These are phyloP conservation scores for Fringilla coelebs DNA, from an alignment of 2,797 vertebrate genomes.

Conservation along the genomic window DNA sequence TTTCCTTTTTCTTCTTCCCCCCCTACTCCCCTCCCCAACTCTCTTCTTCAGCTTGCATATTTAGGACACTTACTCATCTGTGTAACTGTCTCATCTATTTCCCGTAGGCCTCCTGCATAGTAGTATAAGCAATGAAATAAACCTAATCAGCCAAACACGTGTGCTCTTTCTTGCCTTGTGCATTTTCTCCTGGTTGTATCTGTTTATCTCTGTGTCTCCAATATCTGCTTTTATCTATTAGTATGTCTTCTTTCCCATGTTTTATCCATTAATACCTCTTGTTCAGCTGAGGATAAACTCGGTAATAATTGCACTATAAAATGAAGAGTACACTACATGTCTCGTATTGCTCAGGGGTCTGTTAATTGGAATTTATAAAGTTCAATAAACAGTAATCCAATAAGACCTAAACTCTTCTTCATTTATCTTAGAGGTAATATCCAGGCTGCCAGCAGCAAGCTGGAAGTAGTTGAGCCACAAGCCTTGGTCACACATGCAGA, in stretches of 20 bases:
- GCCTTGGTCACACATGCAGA: background rate
- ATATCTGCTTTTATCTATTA: constrained; percentile 73
- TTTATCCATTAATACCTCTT: constrained; percentile 78
- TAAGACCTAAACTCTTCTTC: constrained; percentile 82
- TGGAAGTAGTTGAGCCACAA: constrained; percentile 41
- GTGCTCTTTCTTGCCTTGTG: background rate
- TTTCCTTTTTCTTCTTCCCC: background rate
- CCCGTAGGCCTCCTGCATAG: background rate
- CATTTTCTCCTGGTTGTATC: constrained; percentile 32
- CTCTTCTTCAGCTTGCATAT: background rate
- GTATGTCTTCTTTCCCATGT: constrained; percentile 64
- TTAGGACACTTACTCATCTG: constrained; percentile 16
- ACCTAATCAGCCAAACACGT: background rate
- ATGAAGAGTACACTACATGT: constrained; percentile 73
- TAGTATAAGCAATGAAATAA: constrained; percentile 9
- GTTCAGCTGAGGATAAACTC: constrained; percentile 79
- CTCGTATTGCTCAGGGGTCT: constrained; percentile 80
- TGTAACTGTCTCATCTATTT: background rate
- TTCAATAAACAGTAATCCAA: constrained; percentile 85
- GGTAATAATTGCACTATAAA: constrained; percentile 80
- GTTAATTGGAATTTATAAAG: constrained; percentile 86
- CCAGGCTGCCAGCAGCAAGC: constrained; percentile 50
- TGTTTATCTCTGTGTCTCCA: constrained; percentile 61
- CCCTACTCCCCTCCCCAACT: background rate
- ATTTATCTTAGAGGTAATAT: constrained; percentile 83